Base-by-base conservation (phyloP, 2,797 vertebrate species). In the Falco naumanni region DNA sequence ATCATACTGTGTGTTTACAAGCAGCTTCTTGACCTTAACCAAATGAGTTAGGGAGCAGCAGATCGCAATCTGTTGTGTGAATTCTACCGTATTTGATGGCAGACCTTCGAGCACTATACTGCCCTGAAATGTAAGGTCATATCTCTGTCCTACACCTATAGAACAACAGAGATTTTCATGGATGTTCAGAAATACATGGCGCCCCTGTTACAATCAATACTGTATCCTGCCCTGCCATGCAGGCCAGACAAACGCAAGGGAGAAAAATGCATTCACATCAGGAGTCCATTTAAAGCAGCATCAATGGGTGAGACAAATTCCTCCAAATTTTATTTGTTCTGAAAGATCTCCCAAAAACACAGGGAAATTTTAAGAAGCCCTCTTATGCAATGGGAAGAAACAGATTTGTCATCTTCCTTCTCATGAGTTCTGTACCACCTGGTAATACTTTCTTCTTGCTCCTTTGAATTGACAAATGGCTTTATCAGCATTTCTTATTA, bases 1-100 rank as follows among this genome's bases (percentile, higher is more conserved):
- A 92, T 75, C 57, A 37, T 78, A 47, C 80, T 83, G 47, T 53
- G 75, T 95, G 64, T 94, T 89, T 93, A 94, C 93, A 94, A 94
- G 90, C 85, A 96, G 86, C 84, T 96, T 93, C 78, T 90, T 97
- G 96, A 97, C 95, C 95, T 90, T 85, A 93, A 82, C 53, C 82
- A 89, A 89, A 81, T 63, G n/a, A 74, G 61, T 9, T 69, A 51
- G 29, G 59, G 33, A 92, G 28, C 71, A 65, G 79, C 41, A 84
- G 65, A 94, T 92, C 80, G 24, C 60, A 90, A 82, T 59, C 84
- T 87, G 85, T 92, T 96, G 82, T 85, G 47, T 2, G 1, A 80
- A 89, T 88, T 83, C 60, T 77, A 50, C 78, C 0, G 4, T 80
- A 68, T 53, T 79, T 85, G 65, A 13, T 33, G 41, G 10, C 80